Evolutionary conservation across 1,140 invertebrate species (phyloP), one percentile per base, ranked within the genome.

Genomic region (Amphibalanus amphitrite): DNA sequence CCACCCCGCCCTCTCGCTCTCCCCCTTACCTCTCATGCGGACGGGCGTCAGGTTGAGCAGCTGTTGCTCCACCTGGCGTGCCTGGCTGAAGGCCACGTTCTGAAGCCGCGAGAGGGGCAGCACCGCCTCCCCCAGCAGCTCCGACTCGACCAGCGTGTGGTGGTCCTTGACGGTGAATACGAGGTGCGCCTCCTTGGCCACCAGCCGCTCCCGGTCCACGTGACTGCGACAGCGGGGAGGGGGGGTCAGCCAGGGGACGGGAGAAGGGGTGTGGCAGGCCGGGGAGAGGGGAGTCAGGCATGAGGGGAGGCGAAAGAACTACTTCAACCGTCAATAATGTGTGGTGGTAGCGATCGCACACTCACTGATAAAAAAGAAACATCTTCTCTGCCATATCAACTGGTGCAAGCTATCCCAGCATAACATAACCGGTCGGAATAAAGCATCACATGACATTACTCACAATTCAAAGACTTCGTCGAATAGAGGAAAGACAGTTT

Each of bases 391-490:
- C n/a, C 64, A 65, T 15, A 10, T 6, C 10, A 26, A 23, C 20
- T 65, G n/a, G 64, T 65, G 3, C 20, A 65, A n/a, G 6, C 26
- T 65, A 25, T 8, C n/a, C n/a, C 23, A 23, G n/a, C 4, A 65
- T 10, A 65, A 4, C 8, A 23, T 25, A 65, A 23, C 6, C 8
- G 8, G 20, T 65, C 64, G 8, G 26, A 25, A 65, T 15, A 65
- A 65, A 6, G n/a, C 64, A 23, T n/a, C 23, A 10, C 20, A 15
- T 65, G 3, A 65, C 23, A 15, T 8, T 10, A 65, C 64, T 23
- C n/a, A 65, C 64, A 65, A 65, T 23, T 65, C 64, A 25, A 65
- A 65, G 20, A 65, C 26, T 65, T 65, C 64, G 64, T 65, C 64
- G 64, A 65, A 65, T 3, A 65, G 64, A 8, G 64, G 64, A 23